Conservation (phyloP, 2,113 vertebrate genomes). For the Dromiciops gliroides region DNA sequence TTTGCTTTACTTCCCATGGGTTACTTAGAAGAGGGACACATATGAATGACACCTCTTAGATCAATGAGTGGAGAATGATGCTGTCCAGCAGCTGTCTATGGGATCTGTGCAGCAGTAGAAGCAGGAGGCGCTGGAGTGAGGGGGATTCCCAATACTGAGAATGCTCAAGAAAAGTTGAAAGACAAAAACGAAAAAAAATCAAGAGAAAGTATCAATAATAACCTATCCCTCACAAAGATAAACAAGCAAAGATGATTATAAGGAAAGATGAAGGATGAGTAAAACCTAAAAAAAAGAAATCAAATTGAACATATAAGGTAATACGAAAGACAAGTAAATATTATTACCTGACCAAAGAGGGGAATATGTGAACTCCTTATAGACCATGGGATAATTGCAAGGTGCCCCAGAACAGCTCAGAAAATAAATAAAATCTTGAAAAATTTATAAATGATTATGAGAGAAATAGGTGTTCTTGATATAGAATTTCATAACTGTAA, state of each 20-base stretch:
- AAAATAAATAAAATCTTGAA: background rate
- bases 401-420: background rate
- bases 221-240: background rate
- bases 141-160: background rate
- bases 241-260: background rate
- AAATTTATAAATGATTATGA: background rate
- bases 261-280: background rate
- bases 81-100: background rate
- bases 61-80: background rate
- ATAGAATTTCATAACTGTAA: background rate
- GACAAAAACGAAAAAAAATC: background rate
- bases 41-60: background rate
- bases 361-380: background rate
- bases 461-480: background rate
- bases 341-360: background rate
- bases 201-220: background rate
- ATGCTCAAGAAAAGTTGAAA: background rate
- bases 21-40: background rate
- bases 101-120: background rate
- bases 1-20: background rate
- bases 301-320: background rate
- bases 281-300: background rate
- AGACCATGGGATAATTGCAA: background rate
- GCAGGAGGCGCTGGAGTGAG: background rate
- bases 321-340: background rate